phyloP scores from a whole-genome alignment of 2,797 vertebrate genomes.

The Pantherophis alleghaniensis region DNA sequence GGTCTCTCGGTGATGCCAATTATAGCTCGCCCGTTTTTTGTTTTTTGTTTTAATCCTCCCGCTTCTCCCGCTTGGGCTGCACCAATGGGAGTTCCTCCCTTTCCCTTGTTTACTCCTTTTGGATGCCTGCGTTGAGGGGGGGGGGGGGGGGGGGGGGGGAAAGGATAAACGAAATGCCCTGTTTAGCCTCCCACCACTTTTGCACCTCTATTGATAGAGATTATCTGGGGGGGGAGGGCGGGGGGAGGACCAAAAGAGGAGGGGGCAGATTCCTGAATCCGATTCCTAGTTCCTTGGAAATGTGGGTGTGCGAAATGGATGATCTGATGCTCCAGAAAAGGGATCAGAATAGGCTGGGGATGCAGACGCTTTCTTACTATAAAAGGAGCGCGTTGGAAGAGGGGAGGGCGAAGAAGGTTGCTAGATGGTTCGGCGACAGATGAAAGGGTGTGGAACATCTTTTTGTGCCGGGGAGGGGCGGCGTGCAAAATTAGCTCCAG shows the following conservation, averaged over 20 bases:
- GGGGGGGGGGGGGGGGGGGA: no score
- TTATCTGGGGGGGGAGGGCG: background rate
- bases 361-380: conserved; percentile 7
- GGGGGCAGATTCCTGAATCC: background rate
- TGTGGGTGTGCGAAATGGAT: background rate
- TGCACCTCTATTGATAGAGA: background rate
- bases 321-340: background rate
- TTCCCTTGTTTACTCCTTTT: background rate
- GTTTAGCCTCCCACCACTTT: background rate
- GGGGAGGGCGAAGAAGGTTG: background rate
- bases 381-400: background rate
- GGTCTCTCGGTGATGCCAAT: conserved; percentile 3
- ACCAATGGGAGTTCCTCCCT: background rate
- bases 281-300: background rate
- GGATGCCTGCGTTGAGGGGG: background rate
- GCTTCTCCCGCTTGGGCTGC: background rate
- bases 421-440: background rate
- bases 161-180: background rate
- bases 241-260: no score
- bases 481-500: background rate
- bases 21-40: background rate
- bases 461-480: background rate
- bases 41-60: background rate
- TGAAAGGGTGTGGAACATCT: conserved; percentile 1
- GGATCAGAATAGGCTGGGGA: background rate